These are phyloP conservation scores for Tenrec ecaudatus DNA, from an alignment of 2,113 vertebrate species.

Conservation along the genomic window DNA sequence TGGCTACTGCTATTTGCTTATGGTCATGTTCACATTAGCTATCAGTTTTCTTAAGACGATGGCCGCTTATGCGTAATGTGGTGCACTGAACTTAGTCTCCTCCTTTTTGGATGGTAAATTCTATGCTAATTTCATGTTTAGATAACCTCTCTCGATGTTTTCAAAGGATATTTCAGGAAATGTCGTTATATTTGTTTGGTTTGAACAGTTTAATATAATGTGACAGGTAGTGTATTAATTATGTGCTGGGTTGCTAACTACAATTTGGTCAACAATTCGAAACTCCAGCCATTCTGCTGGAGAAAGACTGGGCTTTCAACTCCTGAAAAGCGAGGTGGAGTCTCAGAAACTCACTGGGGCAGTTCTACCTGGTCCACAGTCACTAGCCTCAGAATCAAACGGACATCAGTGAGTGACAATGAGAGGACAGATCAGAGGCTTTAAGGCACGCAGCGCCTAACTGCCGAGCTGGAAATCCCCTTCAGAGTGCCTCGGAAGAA, in stretches of 20 bases:
- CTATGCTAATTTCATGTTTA: background rate
- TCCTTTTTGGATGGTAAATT: background rate
- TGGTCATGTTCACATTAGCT: background rate
- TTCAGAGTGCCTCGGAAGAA: background rate
- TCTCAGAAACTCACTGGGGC: no score
- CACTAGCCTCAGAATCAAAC: no score
- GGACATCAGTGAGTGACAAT: no score
- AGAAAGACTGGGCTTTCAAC: no score
- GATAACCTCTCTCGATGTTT: background rate
- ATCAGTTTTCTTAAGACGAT: background rate
- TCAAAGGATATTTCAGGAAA: background rate
- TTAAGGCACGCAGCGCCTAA: background rate
- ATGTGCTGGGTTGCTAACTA: no score
- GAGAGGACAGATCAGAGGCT: no score
- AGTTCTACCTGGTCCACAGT: no score
- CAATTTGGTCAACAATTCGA: no score
- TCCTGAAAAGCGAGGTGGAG: no score
- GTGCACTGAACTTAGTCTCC: background rate
- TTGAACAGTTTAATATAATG: background rate
- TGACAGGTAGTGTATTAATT: background rate
- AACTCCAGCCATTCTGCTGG: no score
- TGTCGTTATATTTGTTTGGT: background rate
- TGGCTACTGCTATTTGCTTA: background rate
- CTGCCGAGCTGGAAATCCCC: background rate
- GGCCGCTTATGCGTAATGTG: background rate